Conservation (phyloP, 1,140 invertebrate genomes). For the Meloidogyne chitwoodi region DNA sequence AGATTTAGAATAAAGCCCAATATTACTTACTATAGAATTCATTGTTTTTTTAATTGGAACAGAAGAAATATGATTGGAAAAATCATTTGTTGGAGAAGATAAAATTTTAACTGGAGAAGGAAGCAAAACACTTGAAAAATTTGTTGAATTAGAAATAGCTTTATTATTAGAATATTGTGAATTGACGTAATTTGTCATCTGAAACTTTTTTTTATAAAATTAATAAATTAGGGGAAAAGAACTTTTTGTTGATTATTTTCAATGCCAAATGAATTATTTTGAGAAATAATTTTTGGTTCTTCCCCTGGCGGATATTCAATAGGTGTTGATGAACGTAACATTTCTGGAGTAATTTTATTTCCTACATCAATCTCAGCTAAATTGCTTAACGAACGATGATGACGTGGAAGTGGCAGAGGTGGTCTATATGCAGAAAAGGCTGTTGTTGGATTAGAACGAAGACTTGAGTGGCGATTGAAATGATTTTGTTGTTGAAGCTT, state of each 20-base stretch:
- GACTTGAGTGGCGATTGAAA: background rate
- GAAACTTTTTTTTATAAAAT: background rate
- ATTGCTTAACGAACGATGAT: background rate
- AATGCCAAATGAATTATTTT: background rate
- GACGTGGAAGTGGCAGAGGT: background rate
- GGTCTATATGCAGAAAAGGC: background rate
- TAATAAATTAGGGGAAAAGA: background rate
- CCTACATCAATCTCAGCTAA: background rate
- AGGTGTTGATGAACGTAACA: background rate
- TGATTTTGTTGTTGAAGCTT: background rate
- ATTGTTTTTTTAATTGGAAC: conserved; percentile 2
- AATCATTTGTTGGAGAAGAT: background rate
- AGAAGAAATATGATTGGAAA: background rate
- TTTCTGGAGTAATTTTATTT: background rate
- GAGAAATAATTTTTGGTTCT: background rate
- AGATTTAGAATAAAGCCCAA: background rate
- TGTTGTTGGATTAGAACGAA: background rate
- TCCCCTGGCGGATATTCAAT: conserved; percentile 4
- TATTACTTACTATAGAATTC: background rate
- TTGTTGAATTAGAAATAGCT: background rate
- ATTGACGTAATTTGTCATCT: background rate
- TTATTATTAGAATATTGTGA: background rate
- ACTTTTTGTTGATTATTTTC: background rate
- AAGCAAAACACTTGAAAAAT: background rate
- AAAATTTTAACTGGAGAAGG: background rate